Percentiles rank a stretch among this genome's conserved stretches.
These are phyloP conservation scores for Tychaedon coryphoeus DNA, from an alignment of 2,113 vertebrate genomes.

Conservation along the genomic window DNA sequence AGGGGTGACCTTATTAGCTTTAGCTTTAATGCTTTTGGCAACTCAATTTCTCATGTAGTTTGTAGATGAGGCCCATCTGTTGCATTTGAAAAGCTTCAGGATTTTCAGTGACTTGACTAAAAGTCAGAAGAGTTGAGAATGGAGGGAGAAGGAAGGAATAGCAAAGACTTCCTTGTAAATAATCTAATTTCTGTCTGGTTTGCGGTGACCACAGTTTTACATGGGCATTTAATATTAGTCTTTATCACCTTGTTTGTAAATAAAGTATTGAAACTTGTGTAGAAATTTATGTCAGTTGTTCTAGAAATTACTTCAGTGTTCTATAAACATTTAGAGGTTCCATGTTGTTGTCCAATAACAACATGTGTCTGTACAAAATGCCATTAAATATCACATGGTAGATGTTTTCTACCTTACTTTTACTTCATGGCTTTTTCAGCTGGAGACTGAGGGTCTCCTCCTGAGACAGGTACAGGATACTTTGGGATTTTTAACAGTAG, in stretches of 20 bases:
- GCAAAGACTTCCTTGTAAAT: background rate
- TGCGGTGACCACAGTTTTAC: background rate
- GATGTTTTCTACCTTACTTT: background rate
- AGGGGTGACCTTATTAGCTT: background rate
- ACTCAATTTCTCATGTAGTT: background rate
- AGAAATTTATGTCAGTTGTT: background rate
- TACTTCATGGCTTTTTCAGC: background rate
- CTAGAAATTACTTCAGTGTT: background rate
- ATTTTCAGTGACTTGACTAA: background rate
- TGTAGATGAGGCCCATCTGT: background rate
- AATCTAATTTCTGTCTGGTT: background rate
- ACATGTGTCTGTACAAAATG: background rate
- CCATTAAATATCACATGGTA: background rate
- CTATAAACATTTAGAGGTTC: background rate
- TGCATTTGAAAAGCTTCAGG: background rate
- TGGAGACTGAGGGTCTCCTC: background rate
- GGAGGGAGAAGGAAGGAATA: background rate
- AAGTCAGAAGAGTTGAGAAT: background rate
- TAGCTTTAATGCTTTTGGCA: conserved; percentile 12
- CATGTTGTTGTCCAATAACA: background rate
- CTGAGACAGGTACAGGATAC: background rate
- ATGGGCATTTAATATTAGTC: background rate
- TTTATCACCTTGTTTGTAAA: background rate
- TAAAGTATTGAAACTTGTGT: background rate
- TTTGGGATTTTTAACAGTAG: background rate